Percentiles rank a stretch among this genome's conserved stretches.
Conservation (phyloP, 2,113 vertebrate genomes). For the Cygnus buccinator region DNA sequence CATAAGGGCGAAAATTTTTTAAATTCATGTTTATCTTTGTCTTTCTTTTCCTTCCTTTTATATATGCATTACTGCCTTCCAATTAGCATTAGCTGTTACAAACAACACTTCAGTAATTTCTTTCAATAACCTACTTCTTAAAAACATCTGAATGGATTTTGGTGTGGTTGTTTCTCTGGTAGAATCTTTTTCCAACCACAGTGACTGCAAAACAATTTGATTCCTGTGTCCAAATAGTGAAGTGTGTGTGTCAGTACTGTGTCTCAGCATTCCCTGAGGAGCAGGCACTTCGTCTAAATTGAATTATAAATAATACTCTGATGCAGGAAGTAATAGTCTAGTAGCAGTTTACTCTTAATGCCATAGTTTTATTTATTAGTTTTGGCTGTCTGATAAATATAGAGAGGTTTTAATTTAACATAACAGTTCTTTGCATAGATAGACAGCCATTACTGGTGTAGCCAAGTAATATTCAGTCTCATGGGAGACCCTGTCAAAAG, state of each 20-base stretch:
- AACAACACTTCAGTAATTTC: neutral
- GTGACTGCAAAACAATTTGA: slow-evolving; percentile 4
- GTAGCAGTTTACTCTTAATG: slow-evolving; percentile 18
- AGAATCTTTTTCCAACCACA: neutral
- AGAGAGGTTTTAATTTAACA: slow-evolving; percentile 43
- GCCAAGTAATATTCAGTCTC: slow-evolving; percentile 29
- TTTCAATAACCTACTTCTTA: neutral
- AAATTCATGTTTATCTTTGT: fast-evolving
- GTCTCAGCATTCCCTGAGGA: neutral
- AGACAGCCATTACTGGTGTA: neutral
- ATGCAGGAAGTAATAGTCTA: slow-evolving; percentile 24
- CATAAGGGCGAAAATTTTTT: neutral
- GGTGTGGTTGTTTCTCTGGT: neutral
- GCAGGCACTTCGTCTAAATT: neutral
- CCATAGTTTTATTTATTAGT: slow-evolving; percentile 26
- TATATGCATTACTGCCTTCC: neutral
- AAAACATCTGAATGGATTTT: neutral
- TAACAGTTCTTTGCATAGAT: slow-evolving; percentile 8
- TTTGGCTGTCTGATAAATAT: slow-evolving; percentile 40
- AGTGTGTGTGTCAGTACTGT: neutral
- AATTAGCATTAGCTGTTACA: neutral
- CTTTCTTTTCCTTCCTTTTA: neutral
- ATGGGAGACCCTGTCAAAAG: neutral
- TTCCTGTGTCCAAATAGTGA: neutral
- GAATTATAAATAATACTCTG: slow-evolving; percentile 39